These are phyloP conservation scores for Metacarcinus magister DNA, from an alignment of 2,888 invertebrate species.

Conservation along the genomic window DNA sequence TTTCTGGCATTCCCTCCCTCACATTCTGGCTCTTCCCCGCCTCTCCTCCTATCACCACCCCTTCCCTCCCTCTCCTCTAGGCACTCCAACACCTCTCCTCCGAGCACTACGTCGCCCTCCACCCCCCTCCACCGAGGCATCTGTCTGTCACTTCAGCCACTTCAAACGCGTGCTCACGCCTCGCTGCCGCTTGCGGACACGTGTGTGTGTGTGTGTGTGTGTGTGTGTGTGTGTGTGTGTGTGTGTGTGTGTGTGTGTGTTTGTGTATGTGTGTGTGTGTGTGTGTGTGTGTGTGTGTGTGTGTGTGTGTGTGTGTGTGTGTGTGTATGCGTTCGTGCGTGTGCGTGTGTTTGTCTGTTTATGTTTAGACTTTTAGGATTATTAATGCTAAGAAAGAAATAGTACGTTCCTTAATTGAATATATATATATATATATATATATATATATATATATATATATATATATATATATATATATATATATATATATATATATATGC, in stretches of 20 bases:
- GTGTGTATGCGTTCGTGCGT: too few relatives aligned
- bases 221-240: constrained; percentile 54
- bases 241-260: neutral
- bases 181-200: neutral
- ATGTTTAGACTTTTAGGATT: neutral
- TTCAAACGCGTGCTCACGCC: neutral
- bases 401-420: too few relatives aligned
- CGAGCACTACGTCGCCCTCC: neutral
- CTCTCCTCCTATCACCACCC: neutral
- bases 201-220: constrained; percentile 43
- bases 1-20: neutral
- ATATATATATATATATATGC: constrained; percentile 33
- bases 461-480: constrained; percentile 14
- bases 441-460: constrained; percentile 58
- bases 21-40: neutral
- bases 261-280: neutral
- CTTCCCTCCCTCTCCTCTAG: neutral
- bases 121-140: neutral
- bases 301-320: too few relatives aligned
- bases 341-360: too few relatives aligned
- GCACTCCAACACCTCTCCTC: neutral
- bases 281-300: neutral
- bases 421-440: constrained; percentile 30
- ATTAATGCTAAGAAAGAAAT: too few relatives aligned
- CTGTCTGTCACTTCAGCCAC: constrained; percentile 10